These are phyloP conservation scores for Triplophysa bombifrons DNA, from an alignment of 2,797 vertebrate species.

Conservation along the genomic window DNA sequence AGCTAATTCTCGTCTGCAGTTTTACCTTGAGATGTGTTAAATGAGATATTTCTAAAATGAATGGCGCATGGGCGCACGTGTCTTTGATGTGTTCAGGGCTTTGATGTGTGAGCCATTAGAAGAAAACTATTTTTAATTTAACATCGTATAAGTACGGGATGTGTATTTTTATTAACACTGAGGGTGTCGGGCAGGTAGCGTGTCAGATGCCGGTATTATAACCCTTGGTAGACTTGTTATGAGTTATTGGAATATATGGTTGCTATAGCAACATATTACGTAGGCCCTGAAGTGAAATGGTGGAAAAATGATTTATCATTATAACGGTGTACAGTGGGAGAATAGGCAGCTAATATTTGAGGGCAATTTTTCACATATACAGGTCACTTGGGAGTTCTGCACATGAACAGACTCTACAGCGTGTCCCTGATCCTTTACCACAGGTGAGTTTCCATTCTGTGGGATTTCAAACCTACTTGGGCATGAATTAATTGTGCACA, in stretches of 20 bases:
- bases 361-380: slow-evolving; percentile 15
- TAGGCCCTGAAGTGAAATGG: slow-evolving; percentile 27
- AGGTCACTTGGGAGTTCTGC: slow-evolving; percentile 15
- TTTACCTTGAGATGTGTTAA: slow-evolving; percentile 27
- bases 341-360: slow-evolving; percentile 19
- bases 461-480: slow-evolving; percentile 26
- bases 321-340: slow-evolving; percentile 24
- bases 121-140: slow-evolving; percentile 1
- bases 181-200: background rate
- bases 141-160: slow-evolving; percentile 5
- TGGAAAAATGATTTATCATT: slow-evolving; percentile 28
- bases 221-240: slow-evolving; percentile 5
- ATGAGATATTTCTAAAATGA: slow-evolving; percentile 32
- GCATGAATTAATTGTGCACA: slow-evolving; percentile 4
- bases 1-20: background rate
- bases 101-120: slow-evolving; percentile 38
- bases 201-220: slow-evolving; percentile 9
- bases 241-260: slow-evolving; percentile 27
- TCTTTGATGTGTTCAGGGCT: slow-evolving; percentile 36
- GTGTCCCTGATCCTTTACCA: slow-evolving; percentile 9
- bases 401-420: slow-evolving; percentile 13
- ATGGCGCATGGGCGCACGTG: background rate
- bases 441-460: slow-evolving; percentile 6
- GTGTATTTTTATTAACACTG: slow-evolving; percentile 5
- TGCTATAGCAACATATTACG: slow-evolving; percentile 31